A percentile compares a stretch with the other conserved stretches of the same genome.
Conservation (phyloP, 2,113 vertebrate species). For the Cacatua alba region DNA sequence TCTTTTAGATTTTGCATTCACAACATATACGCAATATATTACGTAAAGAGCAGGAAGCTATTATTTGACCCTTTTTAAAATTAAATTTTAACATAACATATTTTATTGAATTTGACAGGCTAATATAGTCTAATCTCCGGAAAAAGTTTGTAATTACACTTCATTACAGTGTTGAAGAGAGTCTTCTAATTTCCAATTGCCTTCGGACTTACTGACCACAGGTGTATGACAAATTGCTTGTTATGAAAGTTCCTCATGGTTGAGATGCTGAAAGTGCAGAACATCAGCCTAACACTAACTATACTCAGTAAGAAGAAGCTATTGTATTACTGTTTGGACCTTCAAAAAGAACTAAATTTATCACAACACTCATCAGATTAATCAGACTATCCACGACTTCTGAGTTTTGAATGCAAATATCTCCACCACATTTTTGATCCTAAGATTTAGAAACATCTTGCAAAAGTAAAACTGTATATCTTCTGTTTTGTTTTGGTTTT, state of each 20-base stretch:
- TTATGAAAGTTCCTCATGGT: not conserved
- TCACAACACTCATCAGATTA: not conserved
- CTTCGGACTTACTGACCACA: not conserved
- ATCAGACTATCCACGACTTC: not conserved
- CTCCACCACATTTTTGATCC: not conserved
- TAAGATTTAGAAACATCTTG: not conserved
- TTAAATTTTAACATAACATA: not conserved
- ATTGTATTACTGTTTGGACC: not conserved
- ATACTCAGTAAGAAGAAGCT: accelerated
- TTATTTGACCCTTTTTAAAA: not conserved
- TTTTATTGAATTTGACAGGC: not conserved
- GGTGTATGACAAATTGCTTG: not conserved
- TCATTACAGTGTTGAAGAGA: not conserved
- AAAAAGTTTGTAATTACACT: not conserved
- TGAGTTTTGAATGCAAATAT: not conserved
- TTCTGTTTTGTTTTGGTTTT: not conserved
- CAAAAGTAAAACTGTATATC: not conserved
- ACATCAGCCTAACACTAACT: not conserved
- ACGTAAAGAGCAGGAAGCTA: not conserved
- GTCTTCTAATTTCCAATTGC: not conserved
- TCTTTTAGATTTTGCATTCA: not conserved
- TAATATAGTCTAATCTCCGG: not conserved
- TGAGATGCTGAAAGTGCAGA: not conserved
- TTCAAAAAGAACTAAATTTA: not conserved
- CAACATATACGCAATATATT: not conserved